These are phyloP conservation scores for Centropus unirufus DNA, from an alignment of 2,113 vertebrate genomes.

Conservation along the genomic window DNA sequence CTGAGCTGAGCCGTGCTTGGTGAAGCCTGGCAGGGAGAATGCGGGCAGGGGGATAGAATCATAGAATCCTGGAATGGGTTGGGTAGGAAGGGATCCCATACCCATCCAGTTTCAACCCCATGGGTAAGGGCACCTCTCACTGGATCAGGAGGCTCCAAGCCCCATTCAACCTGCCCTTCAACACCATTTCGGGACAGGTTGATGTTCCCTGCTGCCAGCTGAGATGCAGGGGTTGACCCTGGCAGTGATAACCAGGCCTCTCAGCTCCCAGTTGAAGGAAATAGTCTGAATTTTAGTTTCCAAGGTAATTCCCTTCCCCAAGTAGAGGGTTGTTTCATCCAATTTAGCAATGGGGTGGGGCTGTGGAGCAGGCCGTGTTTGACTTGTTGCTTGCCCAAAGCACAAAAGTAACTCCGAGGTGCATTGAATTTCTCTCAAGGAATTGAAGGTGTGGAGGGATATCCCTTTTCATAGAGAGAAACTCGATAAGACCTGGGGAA, in stretches of 20 bases:
- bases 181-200: no score
- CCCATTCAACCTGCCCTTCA: no score
- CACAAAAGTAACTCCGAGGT: background rate
- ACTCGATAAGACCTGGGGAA: background rate
- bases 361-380: background rate
- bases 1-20: background rate
- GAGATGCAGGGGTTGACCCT: background rate
- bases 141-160: no score
- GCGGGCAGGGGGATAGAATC: background rate
- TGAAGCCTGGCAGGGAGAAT: background rate
- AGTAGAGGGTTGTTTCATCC: accelerated
- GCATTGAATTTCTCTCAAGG: background rate
- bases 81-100: no score
- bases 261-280: background rate
- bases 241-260: background rate
- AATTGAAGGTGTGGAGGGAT: background rate
- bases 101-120: no score
- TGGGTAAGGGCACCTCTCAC: no score
- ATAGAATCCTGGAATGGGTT: no score
- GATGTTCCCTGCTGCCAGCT: background rate
- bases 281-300: background rate
- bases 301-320: background rate
- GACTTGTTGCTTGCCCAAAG: background rate
- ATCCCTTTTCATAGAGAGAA: background rate
- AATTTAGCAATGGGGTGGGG: accelerated